A percentile compares a stretch with the other conserved stretches of the same genome.
Evolutionary conservation across 2,888 invertebrate species (phyloP).

Genomic region (Tipula helvola): DNA sequence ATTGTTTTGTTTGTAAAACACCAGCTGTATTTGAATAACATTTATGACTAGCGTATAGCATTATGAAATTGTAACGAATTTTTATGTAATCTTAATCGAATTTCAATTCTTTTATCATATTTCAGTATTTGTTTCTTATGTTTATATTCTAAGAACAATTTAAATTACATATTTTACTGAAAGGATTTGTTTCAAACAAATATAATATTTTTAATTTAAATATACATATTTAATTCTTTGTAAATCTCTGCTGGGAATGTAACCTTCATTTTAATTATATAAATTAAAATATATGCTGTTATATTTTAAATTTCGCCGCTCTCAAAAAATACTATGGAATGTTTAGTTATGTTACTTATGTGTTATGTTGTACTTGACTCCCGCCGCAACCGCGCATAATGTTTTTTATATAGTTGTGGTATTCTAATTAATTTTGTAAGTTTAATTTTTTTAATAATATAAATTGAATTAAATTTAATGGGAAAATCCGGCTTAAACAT

Average conservation of each 20-base stretch:
- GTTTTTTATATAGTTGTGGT: background rate
- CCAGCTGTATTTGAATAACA: background rate
- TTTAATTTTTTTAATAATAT: background rate
- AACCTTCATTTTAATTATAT: background rate
- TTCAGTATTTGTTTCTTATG: background rate
- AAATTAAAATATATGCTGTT: background rate
- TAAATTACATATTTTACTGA: background rate
- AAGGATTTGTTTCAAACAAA: background rate
- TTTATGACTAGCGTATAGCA: background rate
- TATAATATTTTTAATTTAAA: background rate
- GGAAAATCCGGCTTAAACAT: background rate
- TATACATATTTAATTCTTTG: background rate
- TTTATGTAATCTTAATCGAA: background rate
- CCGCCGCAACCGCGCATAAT: background rate
- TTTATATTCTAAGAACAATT: background rate
- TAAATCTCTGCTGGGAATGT: background rate
- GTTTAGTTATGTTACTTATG: background rate
- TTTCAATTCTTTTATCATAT: background rate
- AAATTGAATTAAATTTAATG: background rate
- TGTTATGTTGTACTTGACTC: background rate
- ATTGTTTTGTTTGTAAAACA: background rate
- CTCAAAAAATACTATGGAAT: background rate
- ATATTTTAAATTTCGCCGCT: background rate
- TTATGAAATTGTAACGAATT: background rate
- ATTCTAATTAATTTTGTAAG: background rate